These are phyloP conservation scores for Apteryx owenii DNA, from an alignment of 2,113 vertebrate genomes.

Conservation along the genomic window DNA sequence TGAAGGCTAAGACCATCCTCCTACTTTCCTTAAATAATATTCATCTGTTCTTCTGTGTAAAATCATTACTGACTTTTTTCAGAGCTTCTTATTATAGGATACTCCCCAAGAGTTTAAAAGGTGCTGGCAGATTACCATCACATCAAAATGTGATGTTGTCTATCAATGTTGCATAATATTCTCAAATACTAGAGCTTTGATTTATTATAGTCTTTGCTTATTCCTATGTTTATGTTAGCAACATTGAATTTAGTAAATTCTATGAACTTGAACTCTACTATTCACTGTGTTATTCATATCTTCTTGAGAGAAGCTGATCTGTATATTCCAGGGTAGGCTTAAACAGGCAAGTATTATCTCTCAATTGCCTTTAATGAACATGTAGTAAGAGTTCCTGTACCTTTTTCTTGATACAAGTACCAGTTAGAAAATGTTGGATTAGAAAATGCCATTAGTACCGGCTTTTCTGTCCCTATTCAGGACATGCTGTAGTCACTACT, in stretches of 20 bases:
- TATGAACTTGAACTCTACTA: not conserved
- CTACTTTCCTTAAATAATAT: not conserved
- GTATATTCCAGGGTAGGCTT: not conserved
- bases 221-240: not conserved
- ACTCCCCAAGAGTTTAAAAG: not conserved
- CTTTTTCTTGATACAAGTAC: not conserved
- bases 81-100: not conserved
- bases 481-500: not conserved
- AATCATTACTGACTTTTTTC: not conserved
- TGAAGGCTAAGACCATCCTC: not conserved
- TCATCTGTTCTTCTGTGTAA: not conserved
- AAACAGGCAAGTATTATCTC: not conserved
- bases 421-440: not conserved
- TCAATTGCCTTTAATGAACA: not conserved
- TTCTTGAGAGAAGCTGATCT: not conserved
- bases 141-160: not conserved
- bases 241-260: not conserved
- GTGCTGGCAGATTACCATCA: not conserved
- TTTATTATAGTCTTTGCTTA: not conserved
- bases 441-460: not conserved
- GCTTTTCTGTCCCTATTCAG: not conserved
- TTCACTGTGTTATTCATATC: not conserved
- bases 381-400: not conserved
- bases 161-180: not conserved
- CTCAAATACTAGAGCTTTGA: not conserved